Conservation (phyloP, 2,797 vertebrate species). For the Semotilus atromaculatus region DNA sequence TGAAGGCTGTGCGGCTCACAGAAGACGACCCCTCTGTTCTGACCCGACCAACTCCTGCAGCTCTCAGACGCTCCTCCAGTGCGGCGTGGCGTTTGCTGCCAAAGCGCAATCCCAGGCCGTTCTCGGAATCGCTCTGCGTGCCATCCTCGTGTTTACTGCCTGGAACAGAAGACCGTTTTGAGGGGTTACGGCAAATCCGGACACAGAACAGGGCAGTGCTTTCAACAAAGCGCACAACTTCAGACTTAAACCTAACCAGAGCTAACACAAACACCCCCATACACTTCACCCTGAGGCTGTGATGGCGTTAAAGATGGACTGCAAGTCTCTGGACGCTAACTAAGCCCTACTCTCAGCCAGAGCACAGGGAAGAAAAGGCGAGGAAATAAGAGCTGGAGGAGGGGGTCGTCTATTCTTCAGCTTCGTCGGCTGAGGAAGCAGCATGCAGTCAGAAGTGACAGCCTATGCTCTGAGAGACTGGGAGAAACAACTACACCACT, state of each 20-base stretch:
- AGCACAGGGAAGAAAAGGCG: constrained; percentile 27
- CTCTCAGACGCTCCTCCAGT: constrained; percentile 89
- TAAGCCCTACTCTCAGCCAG: background rate
- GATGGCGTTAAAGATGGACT: constrained; percentile 5
- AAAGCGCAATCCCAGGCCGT: constrained; percentile 86
- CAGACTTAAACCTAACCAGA: constrained; percentile 34
- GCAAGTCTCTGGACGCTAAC: constrained; percentile 7
- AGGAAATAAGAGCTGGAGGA: constrained; percentile 55
- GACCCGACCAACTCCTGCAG: constrained; percentile 78
- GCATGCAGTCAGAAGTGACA: constrained; percentile 57
- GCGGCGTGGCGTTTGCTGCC: constrained; percentile 84
- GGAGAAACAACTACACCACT: constrained; percentile 39
- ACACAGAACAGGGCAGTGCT: constrained; percentile 27
- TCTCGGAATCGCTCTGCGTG: constrained; percentile 97
- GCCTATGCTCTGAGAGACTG: constrained; percentile 33
- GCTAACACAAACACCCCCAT: constrained; percentile 24
- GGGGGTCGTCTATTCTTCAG: constrained; percentile 46
- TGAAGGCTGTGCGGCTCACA: constrained; percentile 87
- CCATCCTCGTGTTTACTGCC: constrained; percentile 98
- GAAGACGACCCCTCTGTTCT: constrained; percentile 73
- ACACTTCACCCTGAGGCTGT: background rate
- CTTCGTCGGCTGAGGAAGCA: constrained; percentile 53
- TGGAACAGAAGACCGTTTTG: constrained; percentile 61
- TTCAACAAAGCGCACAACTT: constrained; percentile 7
- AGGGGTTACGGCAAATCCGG: constrained; percentile 35